Conservation (phyloP, 2,797 vertebrate species). For the Lithobates sylvaticus region DNA sequence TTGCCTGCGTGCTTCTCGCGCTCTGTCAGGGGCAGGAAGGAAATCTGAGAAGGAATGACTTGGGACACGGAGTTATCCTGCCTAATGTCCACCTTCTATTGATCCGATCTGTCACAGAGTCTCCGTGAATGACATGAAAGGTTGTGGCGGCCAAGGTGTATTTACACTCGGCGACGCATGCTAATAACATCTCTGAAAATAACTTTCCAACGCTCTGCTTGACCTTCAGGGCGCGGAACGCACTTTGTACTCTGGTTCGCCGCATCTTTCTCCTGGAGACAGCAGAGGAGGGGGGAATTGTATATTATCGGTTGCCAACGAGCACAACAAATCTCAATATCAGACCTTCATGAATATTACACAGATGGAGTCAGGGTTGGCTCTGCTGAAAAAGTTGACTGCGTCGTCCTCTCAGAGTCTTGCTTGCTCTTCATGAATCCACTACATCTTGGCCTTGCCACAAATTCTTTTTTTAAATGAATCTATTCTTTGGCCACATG, state of each 20-base stretch:
- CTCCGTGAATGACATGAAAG: constrained; percentile 50
- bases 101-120: constrained; percentile 51
- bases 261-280: not conserved
- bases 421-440: no score
- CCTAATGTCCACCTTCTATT: constrained; percentile 36
- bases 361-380: not conserved
- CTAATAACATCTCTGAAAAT: constrained; percentile 44
- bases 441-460: no score
- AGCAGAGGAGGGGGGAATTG: not conserved
- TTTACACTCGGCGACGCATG: constrained; percentile 24
- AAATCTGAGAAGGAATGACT: constrained; percentile 11
- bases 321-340: not conserved
- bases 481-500: no score
- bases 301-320: not conserved
- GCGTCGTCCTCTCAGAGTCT: not conserved
- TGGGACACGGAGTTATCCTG: constrained; percentile 29
- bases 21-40: constrained; percentile 29
- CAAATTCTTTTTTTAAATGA: no score
- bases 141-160: constrained; percentile 47
- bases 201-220: constrained; percentile 59
- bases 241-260: not conserved
- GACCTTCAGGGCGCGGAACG: constrained; percentile 51
- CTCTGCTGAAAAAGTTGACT: not conserved
- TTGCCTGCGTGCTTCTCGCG: not conserved
- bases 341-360: not conserved